A percentile compares a stretch with the other conserved stretches of the same genome.
phyloP scores from a whole-genome alignment of 2,797 vertebrate species.

The Sebastes minor region DNA sequence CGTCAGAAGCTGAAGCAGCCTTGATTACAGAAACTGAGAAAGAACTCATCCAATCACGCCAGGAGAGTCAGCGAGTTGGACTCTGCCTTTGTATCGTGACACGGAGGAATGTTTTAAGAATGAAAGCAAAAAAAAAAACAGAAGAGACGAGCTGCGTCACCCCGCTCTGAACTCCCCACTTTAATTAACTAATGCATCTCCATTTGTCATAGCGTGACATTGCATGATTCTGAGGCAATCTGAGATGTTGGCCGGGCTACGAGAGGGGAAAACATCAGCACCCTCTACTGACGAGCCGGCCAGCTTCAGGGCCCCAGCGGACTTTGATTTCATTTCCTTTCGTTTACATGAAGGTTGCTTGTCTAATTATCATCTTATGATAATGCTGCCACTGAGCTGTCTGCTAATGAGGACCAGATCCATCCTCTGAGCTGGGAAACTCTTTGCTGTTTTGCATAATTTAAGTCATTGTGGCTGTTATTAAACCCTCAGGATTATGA shows the following conservation, averaged over 20 bases:
- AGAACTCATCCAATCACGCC: slow-evolving; percentile 67
- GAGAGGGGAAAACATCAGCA: slow-evolving; percentile 87
- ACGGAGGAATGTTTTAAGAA: slow-evolving; percentile 73
- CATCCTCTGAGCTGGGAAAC: slow-evolving; percentile 10
- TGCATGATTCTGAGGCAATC: slow-evolving; percentile 88
- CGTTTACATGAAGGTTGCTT: slow-evolving; percentile 55
- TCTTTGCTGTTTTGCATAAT: slow-evolving; percentile 23
- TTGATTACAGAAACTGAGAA: slow-evolving; percentile 77
- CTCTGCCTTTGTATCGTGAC: slow-evolving; percentile 65
- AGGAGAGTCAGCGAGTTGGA: slow-evolving; percentile 67
- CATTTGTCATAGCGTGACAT: slow-evolving; percentile 89
- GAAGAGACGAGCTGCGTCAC: slow-evolving; percentile 77
- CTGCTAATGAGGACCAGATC: slow-evolving; percentile 55
- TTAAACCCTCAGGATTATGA: slow-evolving; percentile 11
- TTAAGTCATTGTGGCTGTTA: slow-evolving; percentile 22
- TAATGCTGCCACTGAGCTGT: slow-evolving; percentile 52
- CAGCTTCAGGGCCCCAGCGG: slow-evolving; percentile 50
- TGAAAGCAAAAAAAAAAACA: slow-evolving; percentile 69
- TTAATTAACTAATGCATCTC: slow-evolving; percentile 88
- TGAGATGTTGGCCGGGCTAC: slow-evolving; percentile 79
- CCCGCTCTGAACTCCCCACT: slow-evolving; percentile 84
- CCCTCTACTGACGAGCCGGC: slow-evolving; percentile 89
- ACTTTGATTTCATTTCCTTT: slow-evolving; percentile 58
- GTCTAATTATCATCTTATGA: slow-evolving; percentile 57
- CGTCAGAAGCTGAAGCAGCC: slow-evolving; percentile 59